Evolutionary conservation across 2,113 vertebrate genomes (phyloP), one percentile per base, ranked within the genome.

Genomic region (Apus apus): DNA sequence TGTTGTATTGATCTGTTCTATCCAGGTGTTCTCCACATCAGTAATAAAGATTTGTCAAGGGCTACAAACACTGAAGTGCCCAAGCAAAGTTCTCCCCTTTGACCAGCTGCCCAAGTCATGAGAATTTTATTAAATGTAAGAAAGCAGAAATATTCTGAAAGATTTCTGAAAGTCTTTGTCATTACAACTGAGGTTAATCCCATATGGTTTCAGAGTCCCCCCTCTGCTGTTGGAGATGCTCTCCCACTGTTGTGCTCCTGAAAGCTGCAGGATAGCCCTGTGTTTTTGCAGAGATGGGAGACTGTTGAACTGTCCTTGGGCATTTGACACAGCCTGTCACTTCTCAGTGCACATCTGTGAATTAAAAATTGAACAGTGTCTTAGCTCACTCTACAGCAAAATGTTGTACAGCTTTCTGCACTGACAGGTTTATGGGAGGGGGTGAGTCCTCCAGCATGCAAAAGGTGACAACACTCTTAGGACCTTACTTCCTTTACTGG

Each of bases 91-190:
- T 84, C 16, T 74, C 74, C n/a, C 36, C 22, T 62, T 57, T 32
- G 45, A 64, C 15, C 68, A 6, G 8, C 12, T 58, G 48, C 25
- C 30, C 21, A 48, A 53, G 43, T 40, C 15, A 15, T 20, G 15
- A 46, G 66, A 46, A 23, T 78, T 87, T 61, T 26, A 64, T 0
- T 56, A 60, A 70, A 26, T 25, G 56, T 18, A 62, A 51, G 62
- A 79, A 64, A 85, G 29, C 15, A 36, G 57, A 82, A 95, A 64
- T 57, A 46, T 78, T 85, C 61, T 85, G 57, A 56, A 78, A 60
- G 19, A 32, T 78, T 78, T 75, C 62, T 58, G 32, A 32, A 75
- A 15, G 27, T 67, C 9, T 61, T 62, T 54, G n/a, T 58, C 40
- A 6, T 80, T 15, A 27, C 6, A 14, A 4, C n/a, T 54, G 19